Conservation (phyloP, 2,113 vertebrate species). For the Epinephelus moara region DNA sequence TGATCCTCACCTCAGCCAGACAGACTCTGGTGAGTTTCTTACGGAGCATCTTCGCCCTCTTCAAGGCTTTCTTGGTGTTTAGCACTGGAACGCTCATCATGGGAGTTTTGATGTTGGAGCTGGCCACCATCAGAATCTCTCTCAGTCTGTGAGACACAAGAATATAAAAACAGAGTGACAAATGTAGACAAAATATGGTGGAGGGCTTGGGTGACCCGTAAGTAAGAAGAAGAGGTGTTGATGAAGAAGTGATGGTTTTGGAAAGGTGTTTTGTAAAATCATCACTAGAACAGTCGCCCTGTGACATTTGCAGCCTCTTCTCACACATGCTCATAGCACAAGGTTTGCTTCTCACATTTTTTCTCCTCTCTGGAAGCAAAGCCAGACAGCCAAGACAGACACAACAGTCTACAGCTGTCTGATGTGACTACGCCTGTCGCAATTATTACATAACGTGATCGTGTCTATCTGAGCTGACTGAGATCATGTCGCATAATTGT, state of each 20-base stretch:
- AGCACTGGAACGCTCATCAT: conserved; percentile 96
- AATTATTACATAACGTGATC: no score
- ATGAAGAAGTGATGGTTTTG: background rate
- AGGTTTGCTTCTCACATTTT: background rate
- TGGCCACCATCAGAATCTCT: conserved; percentile 95
- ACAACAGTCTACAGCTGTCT: background rate
- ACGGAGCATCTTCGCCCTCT: conserved; percentile 88
- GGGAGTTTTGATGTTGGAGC: conserved; percentile 94
- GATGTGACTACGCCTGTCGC: no score
- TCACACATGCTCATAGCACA: background rate
- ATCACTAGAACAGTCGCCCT: no score
- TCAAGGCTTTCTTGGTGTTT: conserved; percentile 89
- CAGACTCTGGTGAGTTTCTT: conserved; percentile 91
- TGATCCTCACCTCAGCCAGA: conserved; percentile 89
- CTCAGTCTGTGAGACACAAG: conserved; percentile 86
- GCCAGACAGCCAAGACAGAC: background rate
- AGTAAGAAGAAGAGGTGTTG: background rate
- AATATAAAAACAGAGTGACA: background rate
- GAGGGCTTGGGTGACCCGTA: no score
- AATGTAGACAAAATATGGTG: background rate
- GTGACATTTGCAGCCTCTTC: background rate
- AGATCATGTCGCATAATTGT: no score
- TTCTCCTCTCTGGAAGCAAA: background rate
- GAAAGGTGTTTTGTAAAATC: background rate
- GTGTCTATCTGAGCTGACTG: no score